A percentile compares a stretch with the other conserved stretches of the same genome.
These are phyloP conservation scores for Lasioglossum vierecki DNA, from an alignment of 2,888 invertebrate genomes.

Conservation along the genomic window DNA sequence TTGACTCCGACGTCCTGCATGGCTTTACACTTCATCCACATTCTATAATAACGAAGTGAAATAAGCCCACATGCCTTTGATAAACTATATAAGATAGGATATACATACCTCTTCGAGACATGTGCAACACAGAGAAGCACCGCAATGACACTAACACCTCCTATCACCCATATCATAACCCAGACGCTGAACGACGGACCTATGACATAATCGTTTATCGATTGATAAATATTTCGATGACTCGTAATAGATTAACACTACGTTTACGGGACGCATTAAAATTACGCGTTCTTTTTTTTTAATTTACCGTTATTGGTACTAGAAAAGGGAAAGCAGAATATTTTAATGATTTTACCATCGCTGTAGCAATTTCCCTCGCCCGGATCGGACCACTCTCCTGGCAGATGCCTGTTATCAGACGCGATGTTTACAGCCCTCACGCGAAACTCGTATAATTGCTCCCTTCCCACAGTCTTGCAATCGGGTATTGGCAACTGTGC, in stretches of 20 bases:
- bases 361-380: conserved; percentile 83
- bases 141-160: conserved; percentile 70
- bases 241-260: background rate
- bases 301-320: too few relatives aligned
- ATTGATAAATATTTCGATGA: background rate
- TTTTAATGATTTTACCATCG: conserved; percentile 72
- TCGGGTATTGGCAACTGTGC: conserved; percentile 80
- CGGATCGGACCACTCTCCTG: conserved; percentile 83
- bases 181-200: conserved; percentile 76
- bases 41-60: conserved; percentile 81
- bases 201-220: conserved; percentile 47
- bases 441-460: conserved; percentile 78
- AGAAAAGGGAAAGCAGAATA: conserved; percentile 9
- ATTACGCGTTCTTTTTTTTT: too few relatives aligned
- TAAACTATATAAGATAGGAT: background rate
- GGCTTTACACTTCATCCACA: conserved; percentile 86
- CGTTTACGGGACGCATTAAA: too few relatives aligned
- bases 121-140: conserved; percentile 75
- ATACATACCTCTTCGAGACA: conserved; percentile 76
- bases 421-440: conserved; percentile 83
- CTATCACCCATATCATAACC: conserved; percentile 79
- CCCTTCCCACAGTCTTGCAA: conserved; percentile 78
- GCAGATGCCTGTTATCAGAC: conserved; percentile 71
- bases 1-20: conserved; percentile 89
- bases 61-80: conserved; percentile 1